phyloP scores from a whole-genome alignment of 2,113 vertebrate species.

The Heterotis niloticus region DNA sequence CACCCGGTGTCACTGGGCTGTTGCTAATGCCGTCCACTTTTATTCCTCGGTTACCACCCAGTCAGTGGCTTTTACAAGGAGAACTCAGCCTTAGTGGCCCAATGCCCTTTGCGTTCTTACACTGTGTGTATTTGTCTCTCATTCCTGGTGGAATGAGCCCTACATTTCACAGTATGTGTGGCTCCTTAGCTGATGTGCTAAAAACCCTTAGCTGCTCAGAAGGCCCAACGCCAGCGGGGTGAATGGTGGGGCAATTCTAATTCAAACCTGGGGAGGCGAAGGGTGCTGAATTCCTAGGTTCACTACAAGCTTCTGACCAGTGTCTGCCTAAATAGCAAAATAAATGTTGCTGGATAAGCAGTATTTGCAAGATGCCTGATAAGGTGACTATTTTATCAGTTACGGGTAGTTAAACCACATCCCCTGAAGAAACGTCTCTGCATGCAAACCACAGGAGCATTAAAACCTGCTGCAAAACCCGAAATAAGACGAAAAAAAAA shows the following conservation, averaged over 20 bases:
- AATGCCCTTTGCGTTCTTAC: no score
- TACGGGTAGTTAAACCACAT: conserved; percentile 22
- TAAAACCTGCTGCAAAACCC: background rate
- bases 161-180: no score
- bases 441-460: conserved; percentile 16
- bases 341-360: background rate
- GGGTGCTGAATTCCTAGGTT: no score
- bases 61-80: background rate
- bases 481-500: conserved; percentile 1
- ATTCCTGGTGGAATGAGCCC: no score
- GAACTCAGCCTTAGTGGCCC: no score
- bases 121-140: no score
- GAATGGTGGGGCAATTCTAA: no score
- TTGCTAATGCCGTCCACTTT: background rate
- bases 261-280: no score
- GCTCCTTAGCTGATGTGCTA: no score
- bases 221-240: no score
- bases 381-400: conserved; percentile 7
- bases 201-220: no score
- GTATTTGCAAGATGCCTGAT: background rate
- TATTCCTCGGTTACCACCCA: background rate
- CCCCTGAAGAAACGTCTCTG: conserved; percentile 10
- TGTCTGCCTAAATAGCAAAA: background rate
- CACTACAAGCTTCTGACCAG: no score
- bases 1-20: background rate